phyloP scores from a whole-genome alignment of 2,888 invertebrate species.

The Brachylomia viminalis region DNA sequence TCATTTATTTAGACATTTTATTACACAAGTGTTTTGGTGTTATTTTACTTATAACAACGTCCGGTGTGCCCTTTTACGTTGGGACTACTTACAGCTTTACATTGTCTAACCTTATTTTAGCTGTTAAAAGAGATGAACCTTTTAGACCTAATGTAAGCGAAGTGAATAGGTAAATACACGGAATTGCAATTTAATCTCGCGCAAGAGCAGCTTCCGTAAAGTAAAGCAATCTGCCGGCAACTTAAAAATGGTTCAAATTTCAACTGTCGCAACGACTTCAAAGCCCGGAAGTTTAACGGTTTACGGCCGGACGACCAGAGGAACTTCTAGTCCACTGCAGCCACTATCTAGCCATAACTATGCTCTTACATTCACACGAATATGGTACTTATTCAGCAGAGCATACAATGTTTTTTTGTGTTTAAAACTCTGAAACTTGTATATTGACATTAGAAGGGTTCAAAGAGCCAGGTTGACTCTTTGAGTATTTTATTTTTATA shows the following conservation, averaged over 20 bases:
- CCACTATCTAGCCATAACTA: conserved; percentile 43
- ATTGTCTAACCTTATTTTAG: background rate
- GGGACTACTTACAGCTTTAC: background rate
- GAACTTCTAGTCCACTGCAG: conserved; percentile 56
- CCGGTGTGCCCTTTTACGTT: conserved; percentile 4
- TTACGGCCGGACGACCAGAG: conserved; percentile 60
- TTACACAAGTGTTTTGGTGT: conserved; percentile 38
- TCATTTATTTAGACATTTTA: conserved; percentile 52
- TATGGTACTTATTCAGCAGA: conserved; percentile 45
- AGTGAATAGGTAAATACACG: conserved; percentile 13
- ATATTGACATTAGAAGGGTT: conserved; percentile 56
- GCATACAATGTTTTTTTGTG: conserved; percentile 25
- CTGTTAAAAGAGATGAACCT: background rate
- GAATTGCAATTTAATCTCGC: conserved; percentile 42
- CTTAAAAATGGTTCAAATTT: conserved; percentile 63
- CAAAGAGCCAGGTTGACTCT: conserved; percentile 50
- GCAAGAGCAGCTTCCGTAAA: conserved; percentile 32
- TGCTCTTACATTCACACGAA: conserved; percentile 32
- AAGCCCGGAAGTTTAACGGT: conserved; percentile 66
- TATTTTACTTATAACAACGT: conserved; percentile 30
- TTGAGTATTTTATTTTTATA: conserved; percentile 53
- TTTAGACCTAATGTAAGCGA: conserved; percentile 4
- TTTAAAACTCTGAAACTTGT: conserved; percentile 4
- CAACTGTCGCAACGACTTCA: conserved; percentile 66
- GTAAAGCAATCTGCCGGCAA: conserved; percentile 54